Percentiles rank a stretch among this genome's conserved stretches.
phyloP scores from a whole-genome alignment of 2,113 vertebrate species.

The Salminus brasiliensis region DNA sequence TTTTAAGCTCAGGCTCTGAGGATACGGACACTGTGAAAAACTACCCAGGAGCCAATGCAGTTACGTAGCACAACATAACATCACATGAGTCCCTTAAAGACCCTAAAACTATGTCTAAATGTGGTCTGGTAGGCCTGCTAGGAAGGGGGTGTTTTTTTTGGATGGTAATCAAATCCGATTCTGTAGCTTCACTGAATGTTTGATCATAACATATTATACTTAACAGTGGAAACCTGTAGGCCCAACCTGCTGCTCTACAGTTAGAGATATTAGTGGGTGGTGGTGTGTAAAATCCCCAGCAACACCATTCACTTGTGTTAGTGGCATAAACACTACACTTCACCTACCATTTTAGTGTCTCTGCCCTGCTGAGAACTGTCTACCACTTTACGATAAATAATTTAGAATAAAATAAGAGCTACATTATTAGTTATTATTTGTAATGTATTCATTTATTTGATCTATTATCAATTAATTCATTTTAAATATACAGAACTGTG shows the following conservation, averaged over 20 bases:
- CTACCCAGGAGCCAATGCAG: background rate
- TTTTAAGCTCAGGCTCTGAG: constrained; percentile 68
- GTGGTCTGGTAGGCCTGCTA: background rate
- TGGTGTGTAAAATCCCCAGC: background rate
- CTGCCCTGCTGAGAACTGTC: background rate
- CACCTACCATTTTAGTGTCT: background rate
- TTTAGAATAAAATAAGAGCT: too few relatives aligned
- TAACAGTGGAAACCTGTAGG: too few relatives aligned
- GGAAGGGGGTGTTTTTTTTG: too few relatives aligned
- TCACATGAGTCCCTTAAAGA: too few relatives aligned
- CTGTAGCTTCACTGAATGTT: background rate
- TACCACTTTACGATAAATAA: too few relatives aligned
- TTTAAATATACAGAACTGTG: too few relatives aligned
- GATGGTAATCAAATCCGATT: background rate
- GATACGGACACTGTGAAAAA: constrained; percentile 56
- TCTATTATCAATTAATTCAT: too few relatives aligned
- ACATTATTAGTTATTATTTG: too few relatives aligned
- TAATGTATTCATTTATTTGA: too few relatives aligned
- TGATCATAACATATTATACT: background rate
- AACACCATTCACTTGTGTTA: background rate
- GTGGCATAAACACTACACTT: background rate
- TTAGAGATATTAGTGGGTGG: too few relatives aligned
- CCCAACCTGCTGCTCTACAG: too few relatives aligned
- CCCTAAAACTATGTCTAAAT: constrained; percentile 2
- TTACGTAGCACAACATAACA: constrained; percentile 19